Evolutionary conservation across 2,888 invertebrate genomes (phyloP), one percentile per base, ranked within the genome.

Genomic region (Dendrolimus houi): DNA sequence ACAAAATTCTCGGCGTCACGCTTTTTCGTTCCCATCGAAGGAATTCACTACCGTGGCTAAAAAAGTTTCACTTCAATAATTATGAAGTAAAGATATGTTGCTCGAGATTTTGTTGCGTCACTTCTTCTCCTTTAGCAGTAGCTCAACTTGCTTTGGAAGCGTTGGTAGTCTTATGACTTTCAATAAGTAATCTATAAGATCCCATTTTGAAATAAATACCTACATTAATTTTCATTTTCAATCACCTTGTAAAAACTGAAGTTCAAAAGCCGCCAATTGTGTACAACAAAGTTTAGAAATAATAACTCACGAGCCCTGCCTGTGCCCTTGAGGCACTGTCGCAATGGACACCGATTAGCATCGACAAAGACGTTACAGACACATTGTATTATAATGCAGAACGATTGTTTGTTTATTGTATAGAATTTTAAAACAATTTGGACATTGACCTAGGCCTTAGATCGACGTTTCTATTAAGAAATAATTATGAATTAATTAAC

Each of bases 341-440:
- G 47, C 47, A 47, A 47, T 9, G 7, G 42, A 47, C 47, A 10
- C 47, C 12, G 9, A 47, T 47, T 47, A 47, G 47, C 47, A 47
- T 47, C 47, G 47, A 47, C 47, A 47, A 47, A 47, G 47, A 47
- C 47, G 10, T 47, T 10, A 29, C 6, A 54, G 58, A 55, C 59
- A 57, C 57, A 59, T 59, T 64, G 60, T 60, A 64, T 62, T 64
- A 53, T 60, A 61, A 63, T 59, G 54, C 55, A 54, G 47, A 53
- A 52, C 53, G 10, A 67, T 58, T 59, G 59, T 56, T 53, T n/a
- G 41, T 42, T 56, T 57, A 57, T 47, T 47, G 47, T 47, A 47
- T 12, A 12, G 47, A 47, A 47, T 47, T 47, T 47, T 47, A 47
- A 47, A 47, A 47, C 47, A 47, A 47, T 47, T 47, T 47, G 47